Evolutionary conservation across 2,797 vertebrate genomes (phyloP).

Genomic region (Cyprinodon diabolis): DNA sequence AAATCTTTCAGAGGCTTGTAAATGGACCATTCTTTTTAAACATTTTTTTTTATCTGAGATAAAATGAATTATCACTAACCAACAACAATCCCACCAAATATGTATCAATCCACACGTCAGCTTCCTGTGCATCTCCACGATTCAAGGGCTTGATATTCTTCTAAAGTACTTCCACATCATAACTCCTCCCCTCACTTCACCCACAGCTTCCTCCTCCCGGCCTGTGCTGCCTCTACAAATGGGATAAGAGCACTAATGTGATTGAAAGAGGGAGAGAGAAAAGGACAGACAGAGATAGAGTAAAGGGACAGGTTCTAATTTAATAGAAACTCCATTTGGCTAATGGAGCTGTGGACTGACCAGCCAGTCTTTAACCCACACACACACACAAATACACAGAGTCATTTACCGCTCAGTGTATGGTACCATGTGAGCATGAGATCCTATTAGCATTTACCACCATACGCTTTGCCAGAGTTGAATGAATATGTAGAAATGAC

Average conservation of each 20-base stretch:
- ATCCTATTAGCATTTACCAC: constrained; percentile 74
- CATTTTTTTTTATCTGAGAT: no score
- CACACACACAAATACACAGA: constrained; percentile 33
- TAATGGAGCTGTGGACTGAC: constrained; percentile 76
- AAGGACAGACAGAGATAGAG: constrained; percentile 51
- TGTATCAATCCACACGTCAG: constrained; percentile 19
- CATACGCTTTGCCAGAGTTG: constrained; percentile 44
- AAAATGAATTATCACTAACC: no score
- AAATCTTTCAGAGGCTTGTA: no score
- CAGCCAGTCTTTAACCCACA: constrained; percentile 45
- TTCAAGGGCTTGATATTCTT: constrained; percentile 72
- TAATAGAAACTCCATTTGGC: constrained; percentile 82
- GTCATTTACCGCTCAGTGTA: constrained; percentile 55
- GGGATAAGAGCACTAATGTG: constrained; percentile 84
- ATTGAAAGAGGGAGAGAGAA: constrained; percentile 70
- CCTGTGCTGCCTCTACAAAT: constrained; percentile 75
- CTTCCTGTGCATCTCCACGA: constrained; percentile 44
- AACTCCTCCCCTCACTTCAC: constrained; percentile 50
- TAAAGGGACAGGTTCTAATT: constrained; percentile 75
- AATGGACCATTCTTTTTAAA: no score
- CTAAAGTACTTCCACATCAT: constrained; percentile 66
- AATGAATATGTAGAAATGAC: constrained; percentile 51
- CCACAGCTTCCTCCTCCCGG: constrained; percentile 28
- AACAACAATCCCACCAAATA: no score
- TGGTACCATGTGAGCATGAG: constrained; percentile 65